phyloP scores from a whole-genome alignment of 2,113 vertebrate genomes.

The Panthera uncia region DNA sequence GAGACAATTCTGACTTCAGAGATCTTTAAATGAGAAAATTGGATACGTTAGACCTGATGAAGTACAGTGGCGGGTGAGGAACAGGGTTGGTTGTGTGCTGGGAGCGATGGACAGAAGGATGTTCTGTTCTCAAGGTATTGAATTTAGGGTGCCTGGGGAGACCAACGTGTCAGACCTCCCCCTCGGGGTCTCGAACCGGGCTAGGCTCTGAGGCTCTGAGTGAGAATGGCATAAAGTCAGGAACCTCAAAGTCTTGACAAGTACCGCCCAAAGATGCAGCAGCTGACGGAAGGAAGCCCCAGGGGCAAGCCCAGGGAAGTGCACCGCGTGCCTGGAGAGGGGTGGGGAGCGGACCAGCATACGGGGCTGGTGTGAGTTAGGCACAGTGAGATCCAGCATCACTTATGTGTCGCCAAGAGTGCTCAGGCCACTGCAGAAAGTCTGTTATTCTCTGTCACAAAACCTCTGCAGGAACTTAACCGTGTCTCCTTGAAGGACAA shows the following conservation, averaged over 20 bases:
- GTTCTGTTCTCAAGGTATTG: not conserved
- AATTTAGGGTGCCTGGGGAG: not conserved
- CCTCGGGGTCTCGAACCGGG: not conserved
- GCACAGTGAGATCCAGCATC: not conserved
- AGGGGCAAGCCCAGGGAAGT: not conserved
- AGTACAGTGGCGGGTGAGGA: not conserved
- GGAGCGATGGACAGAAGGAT: no score
- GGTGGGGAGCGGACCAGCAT: no score
- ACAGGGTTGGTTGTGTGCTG: accelerated
- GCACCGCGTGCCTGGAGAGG: accelerated
- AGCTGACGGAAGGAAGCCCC: not conserved
- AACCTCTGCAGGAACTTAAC: not conserved
- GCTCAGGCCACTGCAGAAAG: not conserved
- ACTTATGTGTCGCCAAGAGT: accelerated
- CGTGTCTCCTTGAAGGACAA: not conserved
- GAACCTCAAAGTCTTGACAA: not conserved
- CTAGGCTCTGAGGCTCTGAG: not conserved
- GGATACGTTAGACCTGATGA: not conserved
- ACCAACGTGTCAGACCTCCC: not conserved
- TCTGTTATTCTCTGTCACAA: not conserved
- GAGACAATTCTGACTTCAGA: not conserved
- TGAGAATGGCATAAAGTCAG: not conserved
- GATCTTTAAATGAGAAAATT: not conserved
- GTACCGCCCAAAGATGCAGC: not conserved
- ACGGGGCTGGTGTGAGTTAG: not conserved